These are phyloP conservation scores for Ormia ochracea DNA, from an alignment of 2,888 invertebrate species.

Conservation along the genomic window DNA sequence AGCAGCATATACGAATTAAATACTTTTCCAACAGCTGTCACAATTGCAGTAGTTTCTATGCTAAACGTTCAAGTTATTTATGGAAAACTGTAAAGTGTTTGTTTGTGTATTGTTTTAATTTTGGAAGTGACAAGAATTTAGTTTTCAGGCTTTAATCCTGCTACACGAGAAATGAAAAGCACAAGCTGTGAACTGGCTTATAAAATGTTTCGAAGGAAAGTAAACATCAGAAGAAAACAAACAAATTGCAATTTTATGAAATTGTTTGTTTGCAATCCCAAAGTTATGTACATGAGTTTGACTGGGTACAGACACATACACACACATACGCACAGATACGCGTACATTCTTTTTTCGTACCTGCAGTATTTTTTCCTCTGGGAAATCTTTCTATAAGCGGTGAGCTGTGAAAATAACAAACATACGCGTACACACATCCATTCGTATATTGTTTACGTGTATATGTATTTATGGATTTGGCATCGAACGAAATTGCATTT, in stretches of 20 bases:
- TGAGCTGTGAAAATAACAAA: slow-evolving; percentile 9
- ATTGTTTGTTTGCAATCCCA: slow-evolving; percentile 11
- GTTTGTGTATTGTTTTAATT: neutral
- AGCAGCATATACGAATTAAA: neutral
- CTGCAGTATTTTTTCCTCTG: neutral
- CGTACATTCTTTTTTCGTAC: neutral
- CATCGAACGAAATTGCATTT: neutral
- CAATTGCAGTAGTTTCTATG: neutral
- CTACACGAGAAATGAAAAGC: slow-evolving; percentile 9
- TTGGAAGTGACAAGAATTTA: slow-evolving; percentile 21
- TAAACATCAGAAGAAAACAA: neutral
- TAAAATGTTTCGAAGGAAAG: neutral
- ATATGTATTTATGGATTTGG: neutral
- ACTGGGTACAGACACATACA: neutral
- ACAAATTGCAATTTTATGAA: slow-evolving; percentile 51
- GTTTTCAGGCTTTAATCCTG: slow-evolving; percentile 55
- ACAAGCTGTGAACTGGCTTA: slow-evolving; percentile 18
- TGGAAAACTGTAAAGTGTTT: neutral
- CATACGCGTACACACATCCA: neutral
- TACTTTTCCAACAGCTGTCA: slow-evolving; percentile 49
- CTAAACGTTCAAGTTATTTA: slow-evolving; percentile 1
- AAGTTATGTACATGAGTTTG: neutral
- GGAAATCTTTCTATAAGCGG: neutral
- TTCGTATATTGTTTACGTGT: neutral
- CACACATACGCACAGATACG: no score